Base-by-base conservation (phyloP, 2,113 vertebrate species). In the Cairina moschata region DNA sequence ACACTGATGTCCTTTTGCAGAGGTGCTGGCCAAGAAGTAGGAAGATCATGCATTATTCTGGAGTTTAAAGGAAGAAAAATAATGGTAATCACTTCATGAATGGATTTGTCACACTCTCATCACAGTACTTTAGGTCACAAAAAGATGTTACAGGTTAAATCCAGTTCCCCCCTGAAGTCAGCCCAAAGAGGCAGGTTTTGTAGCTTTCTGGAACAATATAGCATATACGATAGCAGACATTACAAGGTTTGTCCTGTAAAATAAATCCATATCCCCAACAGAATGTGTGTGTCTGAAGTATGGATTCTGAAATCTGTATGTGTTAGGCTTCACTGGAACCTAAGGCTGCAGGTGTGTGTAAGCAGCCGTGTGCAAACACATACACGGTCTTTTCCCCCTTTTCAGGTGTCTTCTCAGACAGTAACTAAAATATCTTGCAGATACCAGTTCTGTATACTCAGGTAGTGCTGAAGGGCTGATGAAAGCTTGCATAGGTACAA, bases 11-110 rank as follows among this genome's bases (percentile, higher is more conserved):
- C 89, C 32, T 65, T 79, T 94, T 95, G 69, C 97, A 99, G 99
- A 34, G 99, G 99, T 90, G 99, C 99, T 93, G 99, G 99, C 3
- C 99, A 99, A 83, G 99, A 99, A 97, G 99, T 99, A 56, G 99
- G 99, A 96, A 98, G 99, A 88, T 99, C 99, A 93, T 99, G 99
- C 86, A 99, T 99, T 90, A 99, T 99, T 93, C 95, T 99, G 94
- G 99, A 99, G 91, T 99, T 99, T 97, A 99, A 99, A 98, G 99
- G 99, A 96, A 99, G 99, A 88, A 99, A 99, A 97, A 99, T 99
- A 75, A 99, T 99, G 99, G 99, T 99, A 98, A 97, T 85, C 94
- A 75, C 69, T 80, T 20, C 23, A 9, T 29, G 3, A 59, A 34
- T 54, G 2, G 91, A 8, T 86, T 86, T 85, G 56, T 78, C 2